Evolutionary conservation across 1,140 invertebrate genomes (phyloP).

Genomic region (Calycopis cecrops): DNA sequence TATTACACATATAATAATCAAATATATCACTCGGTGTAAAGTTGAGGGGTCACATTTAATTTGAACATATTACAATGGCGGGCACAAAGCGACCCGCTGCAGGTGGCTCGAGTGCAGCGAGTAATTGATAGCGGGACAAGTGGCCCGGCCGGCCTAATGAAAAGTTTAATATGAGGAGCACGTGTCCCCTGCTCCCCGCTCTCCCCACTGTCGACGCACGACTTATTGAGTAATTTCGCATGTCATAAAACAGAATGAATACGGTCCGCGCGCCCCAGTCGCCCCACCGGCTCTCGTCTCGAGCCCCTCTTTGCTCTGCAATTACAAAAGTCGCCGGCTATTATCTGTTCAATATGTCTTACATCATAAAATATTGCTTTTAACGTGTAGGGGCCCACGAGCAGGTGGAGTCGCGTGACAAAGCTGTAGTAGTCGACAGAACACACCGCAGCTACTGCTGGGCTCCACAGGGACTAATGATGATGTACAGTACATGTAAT

Average conservation of each 20-base stretch:
- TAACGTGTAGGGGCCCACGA: too few species aligned
- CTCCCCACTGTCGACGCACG: slow-evolving; percentile 35
- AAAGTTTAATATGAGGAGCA: slow-evolving; percentile 55
- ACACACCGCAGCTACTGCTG: too few species aligned
- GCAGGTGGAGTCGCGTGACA: too few species aligned
- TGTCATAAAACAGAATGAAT: slow-evolving; percentile 69
- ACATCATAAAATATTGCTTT: too few species aligned
- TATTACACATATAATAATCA: background rate
- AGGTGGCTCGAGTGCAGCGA: slow-evolving; percentile 24
- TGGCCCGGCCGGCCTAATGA: slow-evolving; percentile 42
- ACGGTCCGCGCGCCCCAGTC: slow-evolving; percentile 29
- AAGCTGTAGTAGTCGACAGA: too few species aligned
- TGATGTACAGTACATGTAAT: too few species aligned
- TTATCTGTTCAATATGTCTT: too few species aligned
- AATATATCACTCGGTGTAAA: background rate
- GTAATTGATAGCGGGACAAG: slow-evolving; percentile 26
- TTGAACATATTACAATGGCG: slow-evolving; percentile 20
- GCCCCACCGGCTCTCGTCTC: slow-evolving; percentile 17
- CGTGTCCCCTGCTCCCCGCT: slow-evolving; percentile 18
- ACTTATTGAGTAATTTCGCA: slow-evolving; percentile 66
- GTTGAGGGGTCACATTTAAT: slow-evolving; percentile 20
- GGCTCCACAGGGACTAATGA: too few species aligned
- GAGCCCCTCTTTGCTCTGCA: background rate
- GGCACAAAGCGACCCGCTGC: slow-evolving; percentile 19
- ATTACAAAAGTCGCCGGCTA: too few species aligned